Evolutionary conservation across 2,888 invertebrate genomes (phyloP).

Genomic region (Gortyna flavago): DNA sequence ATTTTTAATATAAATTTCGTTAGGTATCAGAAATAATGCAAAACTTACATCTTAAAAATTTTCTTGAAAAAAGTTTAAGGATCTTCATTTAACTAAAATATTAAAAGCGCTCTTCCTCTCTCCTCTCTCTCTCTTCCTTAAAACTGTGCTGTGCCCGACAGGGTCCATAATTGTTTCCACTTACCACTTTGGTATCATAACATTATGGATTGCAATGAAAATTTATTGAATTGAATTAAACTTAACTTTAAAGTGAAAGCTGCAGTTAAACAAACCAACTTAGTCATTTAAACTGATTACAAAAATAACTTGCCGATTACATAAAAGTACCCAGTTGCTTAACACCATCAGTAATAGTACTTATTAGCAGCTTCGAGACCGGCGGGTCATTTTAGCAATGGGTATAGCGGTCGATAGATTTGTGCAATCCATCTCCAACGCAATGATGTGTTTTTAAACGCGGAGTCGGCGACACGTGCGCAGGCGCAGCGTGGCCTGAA

Average conservation of each 20-base stretch:
- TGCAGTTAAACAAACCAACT: conserved; percentile 24
- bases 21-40: background rate
- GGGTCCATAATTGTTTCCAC: background rate
- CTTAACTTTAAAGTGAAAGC: conserved; percentile 27
- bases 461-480: conserved; percentile 66
- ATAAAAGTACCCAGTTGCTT: conserved; percentile 42
- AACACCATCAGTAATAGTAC: conserved; percentile 38
- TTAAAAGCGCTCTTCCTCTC: too few species aligned
- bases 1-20: conserved; percentile 13
- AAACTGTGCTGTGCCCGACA: background rate
- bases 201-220: background rate
- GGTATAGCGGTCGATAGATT: conserved; percentile 43
- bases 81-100: background rate
- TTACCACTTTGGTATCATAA: background rate
- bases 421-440: conserved; percentile 66
- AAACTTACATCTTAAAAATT: background rate
- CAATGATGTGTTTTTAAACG: conserved; percentile 68
- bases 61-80: background rate
- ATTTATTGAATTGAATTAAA: background rate
- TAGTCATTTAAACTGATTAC: conserved; percentile 21
- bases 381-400: conserved; percentile 59
- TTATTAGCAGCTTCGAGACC: conserved; percentile 37
- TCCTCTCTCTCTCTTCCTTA: background rate
- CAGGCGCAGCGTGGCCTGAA: conserved; percentile 72
- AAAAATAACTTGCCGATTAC: conserved; percentile 39